Evolutionary conservation across 2,113 vertebrate genomes (phyloP).

Genomic region (Trichomycterus rosablanca): DNA sequence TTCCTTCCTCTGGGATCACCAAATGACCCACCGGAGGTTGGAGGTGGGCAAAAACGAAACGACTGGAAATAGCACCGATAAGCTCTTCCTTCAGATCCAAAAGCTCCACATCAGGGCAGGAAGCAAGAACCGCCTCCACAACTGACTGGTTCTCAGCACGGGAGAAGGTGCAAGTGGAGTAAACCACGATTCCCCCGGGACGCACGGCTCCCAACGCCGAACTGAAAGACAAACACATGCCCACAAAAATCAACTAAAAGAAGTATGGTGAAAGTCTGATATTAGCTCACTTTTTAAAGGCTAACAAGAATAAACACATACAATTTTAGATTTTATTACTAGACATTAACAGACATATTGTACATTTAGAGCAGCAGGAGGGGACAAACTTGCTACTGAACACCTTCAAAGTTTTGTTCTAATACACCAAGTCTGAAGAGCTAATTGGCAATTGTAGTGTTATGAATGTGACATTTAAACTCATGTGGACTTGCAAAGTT

Average conservation of each 20-base stretch:
- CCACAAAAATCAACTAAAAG: background rate
- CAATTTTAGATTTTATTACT: too few relatives aligned
- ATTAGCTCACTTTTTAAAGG: too few relatives aligned
- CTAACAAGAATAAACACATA: too few relatives aligned
- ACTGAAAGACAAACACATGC: conserved; percentile 57
- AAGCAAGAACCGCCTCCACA: conserved; percentile 68
- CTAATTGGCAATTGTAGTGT: too few relatives aligned
- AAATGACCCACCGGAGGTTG: conserved; percentile 69
- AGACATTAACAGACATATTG: too few relatives aligned
- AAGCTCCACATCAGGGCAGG: conserved; percentile 65
- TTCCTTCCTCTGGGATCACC: conserved; percentile 78
- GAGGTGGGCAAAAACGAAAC: conserved; percentile 71
- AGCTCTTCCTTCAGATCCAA: conserved; percentile 72
- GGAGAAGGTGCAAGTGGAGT: conserved; percentile 92
- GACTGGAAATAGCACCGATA: conserved; percentile 62
- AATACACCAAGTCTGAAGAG: too few relatives aligned
- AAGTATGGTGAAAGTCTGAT: too few relatives aligned
- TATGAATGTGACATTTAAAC: too few relatives aligned
- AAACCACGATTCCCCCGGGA: conserved; percentile 84
- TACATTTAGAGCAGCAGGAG: too few relatives aligned
- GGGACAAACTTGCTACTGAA: too few relatives aligned
- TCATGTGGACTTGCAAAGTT: too few relatives aligned
- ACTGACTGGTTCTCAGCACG: conserved; percentile 83
- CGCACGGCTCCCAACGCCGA: conserved; percentile 81
- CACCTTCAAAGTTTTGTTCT: too few relatives aligned